Evolutionary conservation across 2,113 vertebrate species (phyloP), one percentile per base, ranked within the genome.

Genomic region (Eurypyga helias): DNA sequence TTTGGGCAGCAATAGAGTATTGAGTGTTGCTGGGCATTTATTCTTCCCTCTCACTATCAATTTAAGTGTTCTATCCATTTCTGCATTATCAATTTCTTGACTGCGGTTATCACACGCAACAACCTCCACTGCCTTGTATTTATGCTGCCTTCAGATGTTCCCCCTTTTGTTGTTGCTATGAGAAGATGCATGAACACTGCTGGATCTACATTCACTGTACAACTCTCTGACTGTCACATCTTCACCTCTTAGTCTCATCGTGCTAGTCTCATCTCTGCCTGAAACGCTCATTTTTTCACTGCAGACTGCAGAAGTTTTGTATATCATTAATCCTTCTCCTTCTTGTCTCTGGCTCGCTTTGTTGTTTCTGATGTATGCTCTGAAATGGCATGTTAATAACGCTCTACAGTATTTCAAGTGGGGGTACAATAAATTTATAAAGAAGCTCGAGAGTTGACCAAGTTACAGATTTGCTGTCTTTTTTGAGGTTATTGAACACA

Each of bases 301-400:
- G 33, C 76, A 81, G 71, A 77, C 51, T 86, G 60, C 19, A 33
- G 54, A 89, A 89, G 11, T 83, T 83, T 28, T 81, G 23, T 0
- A 0, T 71, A 65, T 62, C 0, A 0, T 48, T 66, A 58, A 70
- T 64, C 21, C 43, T 62, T 80, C 28, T 73, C 1, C 1, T 84
- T 55, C 1, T 84, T 55, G 52, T 55, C 61, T 71, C 87, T 69
- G 57, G 28, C 43, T 91, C 2, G 1, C n/a, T 79, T 92, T 13
- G 17, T 65, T 48, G 3, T n/a, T 87, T 64, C 73, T 79, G 65
- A 78, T 7, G 11, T 38, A 36, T 14, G 14, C 67, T 33, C 23
- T 51, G 72, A 83, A 92, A 64, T 45, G 25, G 43, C 29, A n/a
- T 4, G 54, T 5, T 90, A 62, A 64, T 57, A 45, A 62, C 0